Evolutionary conservation across 2,797 vertebrate species (phyloP), one percentile per base, ranked within the genome.

Genomic region (Karalla daura): DNA sequence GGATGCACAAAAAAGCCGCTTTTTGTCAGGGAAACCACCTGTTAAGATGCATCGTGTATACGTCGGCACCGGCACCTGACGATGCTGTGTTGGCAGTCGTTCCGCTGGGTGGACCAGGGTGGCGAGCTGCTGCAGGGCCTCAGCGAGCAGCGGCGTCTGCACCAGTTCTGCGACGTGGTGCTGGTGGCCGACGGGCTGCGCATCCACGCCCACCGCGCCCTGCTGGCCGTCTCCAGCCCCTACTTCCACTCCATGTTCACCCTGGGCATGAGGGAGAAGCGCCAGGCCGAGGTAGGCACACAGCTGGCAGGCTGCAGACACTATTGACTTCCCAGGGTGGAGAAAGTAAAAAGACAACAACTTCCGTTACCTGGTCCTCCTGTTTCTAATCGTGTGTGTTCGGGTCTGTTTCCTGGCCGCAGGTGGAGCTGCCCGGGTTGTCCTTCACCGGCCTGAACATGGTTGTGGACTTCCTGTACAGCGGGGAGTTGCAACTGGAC

Each of bases 161-260:
- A 94, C 21, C 94, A 94, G 25, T 95, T 98, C 88, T 99, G 97
- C 2, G 97, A 98, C 5, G 93, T 99, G 15, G 87, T 96, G 27
- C 91, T 99, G 4, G 93, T 98, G 81, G 96, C 95, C 0, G 95
- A 96, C 0, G 94, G 93, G 2, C 95, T 94, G 86, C 84, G 90
- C 0, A 83, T 98, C 41, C 93, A 94, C 0, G 97, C 96, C 13
- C 98, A 98, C 85, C 89, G 97, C 2, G 97, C 96, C 70, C 88
- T 98, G 17, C 91, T 99, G 11, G 96, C 96, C 0, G 91, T 96
- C 51, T 98, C 94, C 89, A 98, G 97, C 0, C 94, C 96, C 11
- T 98, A 98, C 83, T 99, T 99, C 89, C 95, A 97, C 54, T 95
- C 96, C 9, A 99, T 98, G 98, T 99, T 99, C 90, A 98, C 96